Percentiles rank a stretch among this genome's conserved stretches.
phyloP scores from a whole-genome alignment of 2,888 invertebrate genomes.

The Euphydryas editha region DNA sequence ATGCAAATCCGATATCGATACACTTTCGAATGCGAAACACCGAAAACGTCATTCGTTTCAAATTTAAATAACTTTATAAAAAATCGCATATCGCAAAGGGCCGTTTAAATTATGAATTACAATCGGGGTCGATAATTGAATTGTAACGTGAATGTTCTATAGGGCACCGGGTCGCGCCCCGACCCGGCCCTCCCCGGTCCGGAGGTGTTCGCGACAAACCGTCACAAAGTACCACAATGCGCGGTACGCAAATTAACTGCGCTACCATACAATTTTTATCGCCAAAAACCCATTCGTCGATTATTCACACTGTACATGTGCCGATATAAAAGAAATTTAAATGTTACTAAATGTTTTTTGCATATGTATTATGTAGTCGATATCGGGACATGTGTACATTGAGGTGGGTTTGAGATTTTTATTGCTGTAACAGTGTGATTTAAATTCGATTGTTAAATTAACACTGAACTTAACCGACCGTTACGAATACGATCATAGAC shows the following conservation, averaged over 20 bases:
- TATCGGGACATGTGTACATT: slow-evolving; percentile 47
- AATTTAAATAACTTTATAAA: slow-evolving; percentile 68
- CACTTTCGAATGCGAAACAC: slow-evolving; percentile 40
- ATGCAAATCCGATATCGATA: slow-evolving; percentile 79
- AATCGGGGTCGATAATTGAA: slow-evolving; percentile 55
- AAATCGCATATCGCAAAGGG: slow-evolving; percentile 70
- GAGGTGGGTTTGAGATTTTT: slow-evolving; percentile 46
- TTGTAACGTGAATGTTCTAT: slow-evolving; percentile 50
- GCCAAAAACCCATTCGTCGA: slow-evolving; percentile 70
- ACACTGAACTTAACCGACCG: slow-evolving; percentile 72
- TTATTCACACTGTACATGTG: slow-evolving; percentile 72
- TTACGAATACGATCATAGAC: slow-evolving; percentile 58
- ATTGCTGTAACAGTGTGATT: slow-evolving; percentile 47
- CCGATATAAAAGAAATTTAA: slow-evolving; percentile 73
- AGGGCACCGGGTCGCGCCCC: slow-evolving; percentile 80
- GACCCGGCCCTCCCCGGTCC: slow-evolving; percentile 37
- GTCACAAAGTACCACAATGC: slow-evolving; percentile 70
- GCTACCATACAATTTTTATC: slow-evolving; percentile 74
- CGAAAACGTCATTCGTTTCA: slow-evolving; percentile 40
- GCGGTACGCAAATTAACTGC: slow-evolving; percentile 80
- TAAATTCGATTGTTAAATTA: slow-evolving; percentile 64
- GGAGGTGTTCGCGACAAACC: slow-evolving; percentile 53
- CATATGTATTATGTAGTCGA: slow-evolving; percentile 65
- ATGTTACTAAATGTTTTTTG: slow-evolving; percentile 80
- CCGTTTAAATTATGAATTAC: slow-evolving; percentile 48